phyloP scores from a whole-genome alignment of 2,888 invertebrate species.

The Dendrolimus houi region DNA sequence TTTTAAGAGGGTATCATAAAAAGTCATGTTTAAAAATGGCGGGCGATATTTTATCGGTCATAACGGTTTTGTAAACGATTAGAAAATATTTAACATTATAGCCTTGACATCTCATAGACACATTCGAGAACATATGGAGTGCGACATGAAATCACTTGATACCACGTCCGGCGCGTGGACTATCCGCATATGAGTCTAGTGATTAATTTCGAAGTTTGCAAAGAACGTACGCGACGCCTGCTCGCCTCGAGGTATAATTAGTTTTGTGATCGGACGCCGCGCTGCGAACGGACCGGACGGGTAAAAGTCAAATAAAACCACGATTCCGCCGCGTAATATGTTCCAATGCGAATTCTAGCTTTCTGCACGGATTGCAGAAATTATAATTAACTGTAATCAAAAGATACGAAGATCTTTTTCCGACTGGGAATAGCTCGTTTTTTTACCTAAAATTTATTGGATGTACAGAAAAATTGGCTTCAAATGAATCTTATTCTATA shows the following conservation, averaged over 20 bases:
- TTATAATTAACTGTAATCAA: too few species aligned
- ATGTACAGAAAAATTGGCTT: too few species aligned
- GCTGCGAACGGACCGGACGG: conserved; percentile 18
- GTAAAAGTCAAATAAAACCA: conserved; percentile 59
- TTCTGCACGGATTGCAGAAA: too few species aligned
- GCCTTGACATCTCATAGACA: not conserved
- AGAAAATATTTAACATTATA: too few species aligned
- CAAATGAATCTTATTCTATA: too few species aligned
- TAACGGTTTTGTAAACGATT: too few species aligned
- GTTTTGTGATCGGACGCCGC: conserved; percentile 42
- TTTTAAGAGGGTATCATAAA: too few species aligned
- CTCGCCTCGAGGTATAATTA: conserved; percentile 63
- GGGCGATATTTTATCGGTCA: too few species aligned
- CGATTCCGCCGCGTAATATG: conserved; percentile 31
- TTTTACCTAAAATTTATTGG: too few species aligned
- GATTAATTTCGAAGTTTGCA: conserved; percentile 48
- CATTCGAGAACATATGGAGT: not conserved
- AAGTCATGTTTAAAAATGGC: too few species aligned
- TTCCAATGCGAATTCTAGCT: conserved; percentile 5
- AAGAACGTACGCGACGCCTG: conserved; percentile 37
- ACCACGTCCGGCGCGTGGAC: conserved; percentile 12
- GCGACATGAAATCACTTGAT: not conserved
- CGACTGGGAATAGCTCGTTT: too few species aligned
- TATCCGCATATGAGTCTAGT: conserved; percentile 28
- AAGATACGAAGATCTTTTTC: too few species aligned